Evolutionary conservation across 2,797 vertebrate species (phyloP).

Genomic region (Notolepis coatsorum): DNA sequence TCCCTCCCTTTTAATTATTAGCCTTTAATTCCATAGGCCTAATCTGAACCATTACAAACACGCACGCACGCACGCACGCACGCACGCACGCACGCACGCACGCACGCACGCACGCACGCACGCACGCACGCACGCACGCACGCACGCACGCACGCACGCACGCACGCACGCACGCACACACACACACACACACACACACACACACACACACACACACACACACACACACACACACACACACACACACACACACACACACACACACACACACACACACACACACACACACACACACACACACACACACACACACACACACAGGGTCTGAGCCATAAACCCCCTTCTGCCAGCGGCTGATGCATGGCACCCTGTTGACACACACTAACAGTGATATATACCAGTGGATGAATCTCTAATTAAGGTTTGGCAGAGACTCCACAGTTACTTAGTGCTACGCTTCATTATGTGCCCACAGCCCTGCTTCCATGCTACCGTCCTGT

Average conservation of each 20-base stretch:
- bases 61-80: conserved; percentile 8
- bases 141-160: not conserved
- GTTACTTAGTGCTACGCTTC: conserved; percentile 87
- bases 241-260: conserved; percentile 10
- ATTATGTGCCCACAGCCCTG: conserved; percentile 84
- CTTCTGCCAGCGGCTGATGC: conserved; percentile 84
- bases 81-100: conserved; percentile 57
- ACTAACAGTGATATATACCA: conserved; percentile 93
- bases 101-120: conserved; percentile 20
- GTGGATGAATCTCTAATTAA: conserved; percentile 95
- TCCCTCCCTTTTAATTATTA: conserved; percentile 81
- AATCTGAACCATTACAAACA: conserved; percentile 38
- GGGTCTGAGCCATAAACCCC: conserved; percentile 87
- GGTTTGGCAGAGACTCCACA: conserved; percentile 87
- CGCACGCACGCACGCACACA: not conserved
- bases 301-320: conserved; percentile 14
- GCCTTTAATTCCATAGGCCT: conserved; percentile 72
- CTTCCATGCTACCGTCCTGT: conserved; percentile 72
- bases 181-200: conserved; percentile 9
- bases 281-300: conserved; percentile 5
- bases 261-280: not conserved
- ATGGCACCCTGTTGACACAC: conserved; percentile 89
- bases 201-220: conserved; percentile 56
- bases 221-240: conserved; percentile 2
- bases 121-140: not conserved